phyloP scores from a whole-genome alignment of 2,888 invertebrate genomes.

The Andrena dorsata region DNA sequence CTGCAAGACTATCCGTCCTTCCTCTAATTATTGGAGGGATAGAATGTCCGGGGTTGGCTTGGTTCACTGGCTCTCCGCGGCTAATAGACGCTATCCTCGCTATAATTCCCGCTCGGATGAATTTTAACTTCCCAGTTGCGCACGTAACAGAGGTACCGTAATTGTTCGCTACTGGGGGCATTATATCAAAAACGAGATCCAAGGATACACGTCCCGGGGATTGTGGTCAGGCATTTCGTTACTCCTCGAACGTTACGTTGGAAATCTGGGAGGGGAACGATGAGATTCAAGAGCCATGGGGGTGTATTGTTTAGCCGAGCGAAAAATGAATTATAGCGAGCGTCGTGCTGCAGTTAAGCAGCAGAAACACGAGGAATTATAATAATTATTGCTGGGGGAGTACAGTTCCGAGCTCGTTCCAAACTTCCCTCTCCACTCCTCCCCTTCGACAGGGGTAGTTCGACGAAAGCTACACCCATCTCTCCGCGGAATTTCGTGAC shows the following conservation, averaged over 20 bases:
- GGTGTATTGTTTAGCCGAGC: not conserved
- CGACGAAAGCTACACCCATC: constrained; percentile 14
- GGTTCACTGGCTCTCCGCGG: too few relatives aligned
- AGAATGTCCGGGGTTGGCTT: too few relatives aligned
- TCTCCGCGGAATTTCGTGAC: constrained; percentile 30
- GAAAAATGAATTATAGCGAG: constrained; percentile 20
- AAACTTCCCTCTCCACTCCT: not conserved
- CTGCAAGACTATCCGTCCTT: not conserved
- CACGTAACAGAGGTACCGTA: too few relatives aligned
- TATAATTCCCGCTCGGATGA: too few relatives aligned
- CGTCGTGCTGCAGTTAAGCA: constrained; percentile 9
- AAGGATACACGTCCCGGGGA: too few relatives aligned
- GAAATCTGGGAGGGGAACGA: too few relatives aligned
- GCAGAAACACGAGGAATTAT: constrained; percentile 36
- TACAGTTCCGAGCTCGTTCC: constrained; percentile 14
- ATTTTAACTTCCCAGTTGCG: too few relatives aligned
- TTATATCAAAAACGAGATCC: too few relatives aligned
- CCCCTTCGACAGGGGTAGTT: not conserved
- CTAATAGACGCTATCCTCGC: too few relatives aligned
- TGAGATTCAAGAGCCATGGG: not conserved
- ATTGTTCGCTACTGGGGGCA: too few relatives aligned
- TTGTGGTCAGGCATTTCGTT: too few relatives aligned
- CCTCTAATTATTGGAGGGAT: not conserved
- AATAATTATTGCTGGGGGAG: constrained; percentile 37
- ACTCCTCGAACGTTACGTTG: too few relatives aligned